Percentiles rank a stretch among this genome's conserved stretches.
Conservation (phyloP, 2,113 vertebrate species). For the Myrmecophaga tridactyla region DNA sequence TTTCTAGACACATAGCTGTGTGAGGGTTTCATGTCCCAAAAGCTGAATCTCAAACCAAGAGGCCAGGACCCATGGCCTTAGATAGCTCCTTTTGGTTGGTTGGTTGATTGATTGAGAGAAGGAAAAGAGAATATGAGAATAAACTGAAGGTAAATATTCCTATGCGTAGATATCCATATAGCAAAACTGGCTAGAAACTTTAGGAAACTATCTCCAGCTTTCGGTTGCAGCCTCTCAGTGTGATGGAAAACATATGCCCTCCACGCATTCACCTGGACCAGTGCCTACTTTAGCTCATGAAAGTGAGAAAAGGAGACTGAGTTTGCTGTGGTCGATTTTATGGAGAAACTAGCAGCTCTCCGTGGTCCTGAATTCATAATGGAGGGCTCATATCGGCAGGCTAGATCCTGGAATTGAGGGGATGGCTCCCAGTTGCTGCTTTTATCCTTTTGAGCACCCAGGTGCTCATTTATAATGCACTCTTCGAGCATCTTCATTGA, state of each 20-base stretch:
- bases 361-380: neutral
- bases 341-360: neutral
- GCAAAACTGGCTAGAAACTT: neutral
- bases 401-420: no score
- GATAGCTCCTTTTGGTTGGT: neutral
- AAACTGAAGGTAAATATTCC: neutral
- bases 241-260: no score
- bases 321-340: neutral
- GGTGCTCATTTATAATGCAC: fast-evolving
- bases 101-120: no score
- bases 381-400: fast-evolving
- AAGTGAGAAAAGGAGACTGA: fast-evolving
- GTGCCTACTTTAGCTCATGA: neutral
- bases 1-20: no score
- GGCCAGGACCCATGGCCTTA: neutral
- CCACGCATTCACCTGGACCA: neutral
- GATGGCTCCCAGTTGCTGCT: no score
- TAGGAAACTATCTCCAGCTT: neutral
- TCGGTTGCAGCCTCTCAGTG: neutral
- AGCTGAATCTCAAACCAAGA: neutral
- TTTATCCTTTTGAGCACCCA: neutral
- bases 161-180: neutral
- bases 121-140: neutral
- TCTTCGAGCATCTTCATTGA: neutral
- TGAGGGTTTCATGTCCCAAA: neutral